A percentile compares a stretch with the other conserved stretches of the same genome.
Evolutionary conservation across 2,888 invertebrate genomes (phyloP).

Genomic region (Pantelozetes paolii): DNA sequence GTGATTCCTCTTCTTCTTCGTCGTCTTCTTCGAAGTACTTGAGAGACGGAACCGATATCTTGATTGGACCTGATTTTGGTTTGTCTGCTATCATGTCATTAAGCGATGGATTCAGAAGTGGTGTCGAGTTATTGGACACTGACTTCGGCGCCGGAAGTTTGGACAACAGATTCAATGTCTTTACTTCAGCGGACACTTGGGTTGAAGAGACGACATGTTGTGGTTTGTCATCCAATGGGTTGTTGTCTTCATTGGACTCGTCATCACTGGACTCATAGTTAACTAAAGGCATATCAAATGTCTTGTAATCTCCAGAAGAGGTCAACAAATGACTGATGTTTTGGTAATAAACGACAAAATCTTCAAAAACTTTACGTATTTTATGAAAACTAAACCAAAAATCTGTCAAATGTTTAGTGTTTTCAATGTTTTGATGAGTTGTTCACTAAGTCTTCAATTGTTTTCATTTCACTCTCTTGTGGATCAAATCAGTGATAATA

Average conservation of each 20-base stretch:
- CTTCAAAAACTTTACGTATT: too few relatives aligned
- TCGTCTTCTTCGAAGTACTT: slow-evolving; percentile 25
- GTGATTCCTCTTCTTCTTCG: slow-evolving; percentile 36
- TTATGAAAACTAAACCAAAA: neutral
- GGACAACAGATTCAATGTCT: neutral
- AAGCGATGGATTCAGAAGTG: neutral
- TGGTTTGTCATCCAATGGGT: neutral
- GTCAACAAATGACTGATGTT: neutral
- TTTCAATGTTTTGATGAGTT: slow-evolving; percentile 6
- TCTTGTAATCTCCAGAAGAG: too few relatives aligned
- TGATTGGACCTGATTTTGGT: slow-evolving; percentile 24
- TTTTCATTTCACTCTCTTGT: neutral
- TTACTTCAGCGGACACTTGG: neutral
- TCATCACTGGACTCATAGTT: slow-evolving; percentile 42
- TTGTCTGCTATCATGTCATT: neutral
- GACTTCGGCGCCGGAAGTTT: slow-evolving; percentile 19
- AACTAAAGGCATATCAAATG: slow-evolving; percentile 41
- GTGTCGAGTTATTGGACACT: neutral
- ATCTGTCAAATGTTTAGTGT: neutral
- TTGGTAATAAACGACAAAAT: too few relatives aligned
- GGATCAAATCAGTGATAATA: neutral
- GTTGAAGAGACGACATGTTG: neutral
- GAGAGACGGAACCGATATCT: slow-evolving; percentile 26
- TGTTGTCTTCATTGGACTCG: slow-evolving; percentile 21
- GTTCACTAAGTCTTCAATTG: neutral